phyloP scores from a whole-genome alignment of 2,113 vertebrate species.

The Sebastes schlegelii region DNA sequence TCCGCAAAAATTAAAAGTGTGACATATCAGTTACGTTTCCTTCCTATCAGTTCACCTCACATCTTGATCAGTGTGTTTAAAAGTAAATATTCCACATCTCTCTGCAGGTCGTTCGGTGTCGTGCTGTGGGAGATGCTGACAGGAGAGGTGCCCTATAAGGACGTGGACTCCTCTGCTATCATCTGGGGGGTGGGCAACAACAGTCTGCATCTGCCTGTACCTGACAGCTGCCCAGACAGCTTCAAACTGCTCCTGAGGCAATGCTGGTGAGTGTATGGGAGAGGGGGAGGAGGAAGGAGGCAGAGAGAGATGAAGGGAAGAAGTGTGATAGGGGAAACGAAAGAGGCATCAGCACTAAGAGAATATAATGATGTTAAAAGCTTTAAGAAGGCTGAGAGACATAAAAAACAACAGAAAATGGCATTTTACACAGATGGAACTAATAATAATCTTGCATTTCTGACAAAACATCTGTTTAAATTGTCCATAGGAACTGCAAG shows the following conservation, averaged over 20 bases:
- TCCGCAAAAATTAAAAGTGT: constrained; percentile 13
- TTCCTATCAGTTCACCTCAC: constrained; percentile 25
- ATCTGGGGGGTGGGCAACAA: constrained; percentile 99
- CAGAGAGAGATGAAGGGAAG: neutral
- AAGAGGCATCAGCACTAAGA: neutral
- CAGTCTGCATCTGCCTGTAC: constrained; percentile 96
- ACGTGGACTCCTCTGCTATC: constrained; percentile 97
- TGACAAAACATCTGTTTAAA: constrained; percentile 24
- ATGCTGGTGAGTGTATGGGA: constrained; percentile 90
- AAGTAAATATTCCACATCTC: constrained; percentile 14
- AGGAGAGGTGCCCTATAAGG: constrained; percentile 97
- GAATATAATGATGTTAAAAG: neutral
- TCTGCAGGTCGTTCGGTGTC: constrained; percentile 94
- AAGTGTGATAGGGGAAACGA: neutral
- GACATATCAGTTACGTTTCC: constrained; percentile 26
- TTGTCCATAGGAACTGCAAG: constrained; percentile 91
- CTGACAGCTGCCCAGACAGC: constrained; percentile 95
- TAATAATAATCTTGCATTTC: neutral
- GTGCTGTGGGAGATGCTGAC: constrained; percentile 98
- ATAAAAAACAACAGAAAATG: neutral
- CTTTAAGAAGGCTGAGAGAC: constrained; percentile 8
- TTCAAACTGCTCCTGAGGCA: constrained; percentile 97
- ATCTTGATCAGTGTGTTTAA: constrained; percentile 11
- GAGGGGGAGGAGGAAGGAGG: neutral
- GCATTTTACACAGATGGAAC: neutral